Evolutionary conservation across 2,797 vertebrate genomes (phyloP), one percentile per base, ranked within the genome.

Genomic region (Salmo trutta): DNA sequence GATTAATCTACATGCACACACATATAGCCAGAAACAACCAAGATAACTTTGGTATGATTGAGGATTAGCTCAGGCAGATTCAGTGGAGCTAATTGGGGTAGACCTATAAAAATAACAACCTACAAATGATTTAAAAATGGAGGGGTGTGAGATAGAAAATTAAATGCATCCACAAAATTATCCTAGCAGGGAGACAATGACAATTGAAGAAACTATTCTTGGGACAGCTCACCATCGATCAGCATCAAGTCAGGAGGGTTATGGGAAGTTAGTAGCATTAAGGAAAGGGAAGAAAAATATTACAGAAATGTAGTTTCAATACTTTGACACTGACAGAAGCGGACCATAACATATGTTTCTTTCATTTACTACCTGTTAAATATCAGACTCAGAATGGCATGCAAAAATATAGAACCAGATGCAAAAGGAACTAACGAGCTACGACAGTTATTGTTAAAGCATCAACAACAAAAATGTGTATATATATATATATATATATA

Each of bases 191-290:
- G 41, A 71, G 52, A 76, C 59, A 74, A 8, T 47, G 10, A 27
- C 24, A 81, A 75, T 36, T 71, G 31, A 47, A 80, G 33, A 29
- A 74, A 80, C 17, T 53, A 29, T 76, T 79, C 65, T 79, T 14
- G n/a, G 77, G 73, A 29, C 76, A 84, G 84, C 92, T 94, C 94
- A 94, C 94, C 94, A 67, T 94, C 78, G 74, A 86, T 87, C 91
- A 73, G 86, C 88, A 82, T 87, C 92, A 81, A 85, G 86, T 82
- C 77, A 81, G 86, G 85, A 88, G 72, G 80, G 91, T 90, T 88
- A 90, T 88, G 86, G 81, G 84, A 83, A 86, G 83, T 80, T 89
- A 90, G 89, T 88, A 88, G 89, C 89, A 84, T 85, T 87, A 83
- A 85, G 71, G 70, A 83, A 83, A 84, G 82, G 73, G 78, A 73